Conservation (phyloP, 1,140 invertebrate species). For the Polypedilum pembai region DNA sequence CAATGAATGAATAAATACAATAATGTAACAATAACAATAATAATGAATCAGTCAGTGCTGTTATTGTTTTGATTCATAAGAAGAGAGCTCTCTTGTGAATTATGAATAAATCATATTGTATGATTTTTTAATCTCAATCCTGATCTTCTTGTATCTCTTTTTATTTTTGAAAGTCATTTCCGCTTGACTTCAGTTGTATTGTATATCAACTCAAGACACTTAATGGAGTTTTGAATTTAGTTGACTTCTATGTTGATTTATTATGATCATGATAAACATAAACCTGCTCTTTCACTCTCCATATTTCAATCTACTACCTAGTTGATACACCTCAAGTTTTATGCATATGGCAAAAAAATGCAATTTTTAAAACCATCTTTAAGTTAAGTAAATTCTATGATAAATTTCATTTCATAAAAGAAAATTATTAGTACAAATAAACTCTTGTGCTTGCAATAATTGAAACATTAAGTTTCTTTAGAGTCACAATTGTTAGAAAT, state of each 20-base stretch:
- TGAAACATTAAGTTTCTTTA: constrained; percentile 6
- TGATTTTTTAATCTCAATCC: constrained; percentile 6
- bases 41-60: neutral
- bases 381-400: no score
- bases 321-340: no score
- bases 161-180: constrained; percentile 6
- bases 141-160: neutral
- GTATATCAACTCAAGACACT: neutral
- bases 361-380: no score
- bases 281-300: neutral
- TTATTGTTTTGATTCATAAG: neutral
- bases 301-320: no score
- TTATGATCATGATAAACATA: neutral
- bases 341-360: no score
- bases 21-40: constrained; percentile 5
- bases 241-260: constrained; percentile 18
- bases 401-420: no score
- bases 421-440: no score
- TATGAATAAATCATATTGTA: neutral
- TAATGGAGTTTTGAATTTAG: neutral
- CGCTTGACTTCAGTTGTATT: neutral
- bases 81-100: constrained; percentile 16
- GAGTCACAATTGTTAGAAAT: neutral
- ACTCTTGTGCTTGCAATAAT: neutral
- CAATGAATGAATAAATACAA: neutral